Base-by-base conservation (phyloP, 2,797 vertebrate genomes). In the Phrynocephalus vlangalii region DNA sequence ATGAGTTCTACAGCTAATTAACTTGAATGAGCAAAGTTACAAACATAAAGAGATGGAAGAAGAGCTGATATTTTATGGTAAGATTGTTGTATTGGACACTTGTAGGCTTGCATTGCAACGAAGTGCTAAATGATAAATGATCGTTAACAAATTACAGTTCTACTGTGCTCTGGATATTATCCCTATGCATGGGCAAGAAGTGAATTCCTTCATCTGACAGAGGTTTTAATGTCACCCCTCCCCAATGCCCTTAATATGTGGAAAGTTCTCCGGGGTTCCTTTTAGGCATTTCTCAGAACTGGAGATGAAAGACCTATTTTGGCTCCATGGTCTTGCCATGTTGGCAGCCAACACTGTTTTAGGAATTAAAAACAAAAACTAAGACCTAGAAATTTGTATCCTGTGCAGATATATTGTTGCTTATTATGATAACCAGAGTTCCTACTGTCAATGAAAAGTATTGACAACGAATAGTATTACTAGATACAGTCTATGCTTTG, bases 231-330 rank as follows among this genome's bases (percentile, higher is more conserved):
- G 15, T 79, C 79, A 50, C 38, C 15, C 33, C 30, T 30, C 70
- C 33, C 20, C 66, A 87, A 24, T 60, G 56, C 52, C 11, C 26
- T 79, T 78, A 87, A 83, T 82, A 78, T 77, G 66, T 83, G 66
- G 78, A 83, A 83, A 56, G 86, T 87, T 87, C 63, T 87, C 73
- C 70, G 24, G 84, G 75, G 70, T 87, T 87, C 72, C 33, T 87
- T 87, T 78, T 30, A 70, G 86, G 50, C 28, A 26, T 68, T 83
- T 83, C 75, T 87, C 48, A 83, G 73, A 76, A 82, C 10, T 83
- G 56, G 63, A 77, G 24, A 60, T 44, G 30, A 88, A 88, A 76
- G 75, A 72, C 81, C 76, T 22, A 71, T 78, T 83, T 83, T 87
- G 86, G 63, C 30, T 79, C 82, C 71, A 71, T 82, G 60, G 77